Conservation (phyloP, 2,113 vertebrate species). For the Glaucidium brasilianum region DNA sequence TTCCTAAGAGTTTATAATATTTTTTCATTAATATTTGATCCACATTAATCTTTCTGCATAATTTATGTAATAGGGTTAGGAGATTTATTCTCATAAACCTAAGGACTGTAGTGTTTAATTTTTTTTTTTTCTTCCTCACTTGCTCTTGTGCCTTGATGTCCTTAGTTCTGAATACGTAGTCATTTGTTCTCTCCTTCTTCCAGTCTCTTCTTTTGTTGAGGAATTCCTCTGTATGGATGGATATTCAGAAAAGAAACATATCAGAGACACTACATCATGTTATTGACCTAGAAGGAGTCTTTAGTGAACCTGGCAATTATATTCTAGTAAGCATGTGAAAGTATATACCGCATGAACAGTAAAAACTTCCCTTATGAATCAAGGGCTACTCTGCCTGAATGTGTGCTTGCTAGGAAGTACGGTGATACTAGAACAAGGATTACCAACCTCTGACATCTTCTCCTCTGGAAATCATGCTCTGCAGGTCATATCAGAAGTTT, state of each 20-base stretch:
- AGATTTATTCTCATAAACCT: not conserved
- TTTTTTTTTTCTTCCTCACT: not conserved
- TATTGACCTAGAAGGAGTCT: fast-evolving
- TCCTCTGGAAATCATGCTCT: not conserved
- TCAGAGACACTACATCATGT: not conserved
- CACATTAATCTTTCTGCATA: not conserved
- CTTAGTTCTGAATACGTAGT: not conserved
- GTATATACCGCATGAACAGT: not conserved
- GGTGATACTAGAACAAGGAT: not conserved
- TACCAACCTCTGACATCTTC: not conserved
- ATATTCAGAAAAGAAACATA: not conserved
- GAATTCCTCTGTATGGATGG: not conserved
- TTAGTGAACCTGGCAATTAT: not conserved
- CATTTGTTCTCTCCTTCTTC: not conserved
- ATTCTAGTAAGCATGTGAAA: not conserved
- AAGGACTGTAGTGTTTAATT: fast-evolving
- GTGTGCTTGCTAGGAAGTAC: not conserved
- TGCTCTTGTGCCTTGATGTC: not conserved
- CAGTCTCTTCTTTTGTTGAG: not conserved
- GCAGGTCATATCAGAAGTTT: not conserved
- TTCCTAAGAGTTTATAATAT: not conserved
- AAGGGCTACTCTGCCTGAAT: not conserved
- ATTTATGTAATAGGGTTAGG: not conserved
- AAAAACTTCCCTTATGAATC: not conserved
- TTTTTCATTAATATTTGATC: not conserved